These are phyloP conservation scores for Calliphora vicina DNA, from an alignment of 1,140 invertebrate species.

Conservation along the genomic window DNA sequence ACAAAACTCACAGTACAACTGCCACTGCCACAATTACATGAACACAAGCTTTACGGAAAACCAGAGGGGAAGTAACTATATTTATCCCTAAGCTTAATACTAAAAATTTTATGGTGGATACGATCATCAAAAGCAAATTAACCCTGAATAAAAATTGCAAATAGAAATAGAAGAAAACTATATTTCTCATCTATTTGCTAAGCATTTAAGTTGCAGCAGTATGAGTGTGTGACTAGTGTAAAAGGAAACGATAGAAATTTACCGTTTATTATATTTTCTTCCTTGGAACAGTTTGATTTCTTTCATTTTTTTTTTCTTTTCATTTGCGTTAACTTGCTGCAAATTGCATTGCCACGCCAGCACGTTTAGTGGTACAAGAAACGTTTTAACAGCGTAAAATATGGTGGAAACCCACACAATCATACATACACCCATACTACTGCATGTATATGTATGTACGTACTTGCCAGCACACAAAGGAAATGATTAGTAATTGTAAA, in stretches of 20 bases:
- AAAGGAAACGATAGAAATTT: background rate
- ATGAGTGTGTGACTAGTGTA: background rate
- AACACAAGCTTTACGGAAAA: background rate
- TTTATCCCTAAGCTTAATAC: background rate
- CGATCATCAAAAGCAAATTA: constrained; percentile 28
- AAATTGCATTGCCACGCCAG: constrained; percentile 8
- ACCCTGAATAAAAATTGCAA: constrained; percentile 1
- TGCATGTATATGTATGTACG: background rate
- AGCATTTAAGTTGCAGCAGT: background rate
- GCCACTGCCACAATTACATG: no score
- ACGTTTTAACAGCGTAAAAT: background rate
- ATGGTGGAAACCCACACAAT: background rate
- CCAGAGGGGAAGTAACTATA: background rate
- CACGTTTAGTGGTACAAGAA: background rate
- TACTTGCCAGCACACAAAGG: background rate
- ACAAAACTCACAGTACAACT: no score
- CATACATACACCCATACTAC: background rate
- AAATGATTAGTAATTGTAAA: constrained; percentile 17
- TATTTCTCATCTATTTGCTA: no score
- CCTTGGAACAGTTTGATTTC: background rate
- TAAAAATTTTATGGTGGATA: constrained; percentile 9
- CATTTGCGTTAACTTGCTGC: background rate
- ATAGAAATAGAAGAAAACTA: background rate
- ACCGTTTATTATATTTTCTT: background rate
- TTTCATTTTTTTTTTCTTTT: background rate